Conservation (phyloP, 2,113 vertebrate genomes). For the Cyphomyrus plagiostoma region DNA sequence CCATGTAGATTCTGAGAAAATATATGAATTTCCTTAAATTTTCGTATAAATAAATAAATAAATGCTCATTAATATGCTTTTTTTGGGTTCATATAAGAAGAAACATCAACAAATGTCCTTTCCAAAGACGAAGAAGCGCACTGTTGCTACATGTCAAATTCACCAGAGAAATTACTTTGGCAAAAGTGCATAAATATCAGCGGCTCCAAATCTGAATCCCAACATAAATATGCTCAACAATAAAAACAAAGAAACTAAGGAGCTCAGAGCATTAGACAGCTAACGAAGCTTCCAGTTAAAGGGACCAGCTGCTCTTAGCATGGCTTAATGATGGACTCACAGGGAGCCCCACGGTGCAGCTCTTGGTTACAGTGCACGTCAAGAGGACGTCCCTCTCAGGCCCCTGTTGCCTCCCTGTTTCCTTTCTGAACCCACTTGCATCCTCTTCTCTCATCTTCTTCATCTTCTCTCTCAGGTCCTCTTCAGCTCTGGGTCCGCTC, state of each 20-base stretch:
- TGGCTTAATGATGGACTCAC: not conserved
- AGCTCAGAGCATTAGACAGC: not conserved
- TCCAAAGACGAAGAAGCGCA: not conserved
- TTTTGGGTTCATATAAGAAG: not conserved
- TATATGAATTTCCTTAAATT: constrained; percentile 4
- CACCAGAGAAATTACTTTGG: not conserved
- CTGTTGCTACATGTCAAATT: not conserved
- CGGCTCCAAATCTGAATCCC: not conserved
- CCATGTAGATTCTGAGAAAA: not conserved
- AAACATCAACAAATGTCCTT: not conserved
- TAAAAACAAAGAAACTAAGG: not conserved
- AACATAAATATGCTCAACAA: not conserved
- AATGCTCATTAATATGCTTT: not conserved
- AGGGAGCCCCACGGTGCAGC: not conserved
- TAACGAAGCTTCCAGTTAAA: not conserved
- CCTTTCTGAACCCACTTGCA: not conserved
- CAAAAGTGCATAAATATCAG: not conserved
- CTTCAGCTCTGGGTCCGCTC: not conserved
- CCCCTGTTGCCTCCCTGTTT: not conserved
- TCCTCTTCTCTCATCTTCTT: not conserved
- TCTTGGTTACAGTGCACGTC: not conserved
- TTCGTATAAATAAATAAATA: not conserved
- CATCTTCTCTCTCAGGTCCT: not conserved
- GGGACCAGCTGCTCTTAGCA: not conserved
- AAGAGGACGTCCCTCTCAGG: not conserved